Base-by-base conservation (phyloP, 2,113 vertebrate species). In the Tragulus kanchil region DNA sequence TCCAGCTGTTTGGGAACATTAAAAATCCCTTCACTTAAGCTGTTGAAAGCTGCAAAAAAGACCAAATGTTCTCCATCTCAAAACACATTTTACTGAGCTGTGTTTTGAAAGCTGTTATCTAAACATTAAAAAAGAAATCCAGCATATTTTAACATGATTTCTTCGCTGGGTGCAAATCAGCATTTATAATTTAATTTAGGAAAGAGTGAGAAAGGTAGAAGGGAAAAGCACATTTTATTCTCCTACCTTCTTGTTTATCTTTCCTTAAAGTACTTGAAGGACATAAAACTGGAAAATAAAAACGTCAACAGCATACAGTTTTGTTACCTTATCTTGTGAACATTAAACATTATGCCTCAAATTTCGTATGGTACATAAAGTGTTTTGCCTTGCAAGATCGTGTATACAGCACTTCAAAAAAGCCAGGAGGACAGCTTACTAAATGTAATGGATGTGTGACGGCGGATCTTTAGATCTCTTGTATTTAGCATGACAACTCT, bases 321-420 rank as follows among this genome's bases (percentile, higher is more conserved):
- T 98, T 98, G 97, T 98, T 98, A 98, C 98, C 98, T 98, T 98
- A 98, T 98, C 98, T 99, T 96, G 97, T 97, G 98, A 98, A 98
- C 99, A 98, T 99, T 99, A 98, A 99, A 99, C 99, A 99, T 99
- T 99, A 98, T 98, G 99, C 98, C 99, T 99, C 98, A 98, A 95
- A 99, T 99, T 99, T 99, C 98, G 98, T 99, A 99, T 16, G 97
- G 98, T 98, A 95, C 98, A 99, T 99, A 98, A 99, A 99, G 98
- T 98, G 97, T 98, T 98, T 98, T 97, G 97, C 98, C 97, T 98
- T 97, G 97, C 98, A 96, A 98, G 98, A 99, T 99, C 98, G 81
- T 94, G 97, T 98, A 92, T 98, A 98, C 98, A 85, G 75, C 96
- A 98, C 99, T 99, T 99, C 99, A 99, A 99, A 99, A 99, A 99